Conservation (phyloP, 2,888 invertebrate genomes). For the Orthonevra nobilis region DNA sequence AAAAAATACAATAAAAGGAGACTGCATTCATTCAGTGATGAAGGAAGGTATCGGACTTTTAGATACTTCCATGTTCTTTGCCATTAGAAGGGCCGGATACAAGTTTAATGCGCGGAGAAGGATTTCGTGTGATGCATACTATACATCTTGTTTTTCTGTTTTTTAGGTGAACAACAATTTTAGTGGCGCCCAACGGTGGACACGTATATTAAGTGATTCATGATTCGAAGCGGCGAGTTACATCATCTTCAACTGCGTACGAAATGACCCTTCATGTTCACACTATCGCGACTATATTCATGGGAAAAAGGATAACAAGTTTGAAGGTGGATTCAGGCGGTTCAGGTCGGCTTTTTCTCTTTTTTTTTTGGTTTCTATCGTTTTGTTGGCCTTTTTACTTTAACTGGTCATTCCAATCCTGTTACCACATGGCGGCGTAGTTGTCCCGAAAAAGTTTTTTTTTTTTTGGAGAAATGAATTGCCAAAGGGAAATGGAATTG, state of each 20-base stretch:
- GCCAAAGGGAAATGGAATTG: slow-evolving; percentile 47
- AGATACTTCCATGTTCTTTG: slow-evolving; percentile 36
- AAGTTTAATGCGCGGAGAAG: slow-evolving; percentile 49
- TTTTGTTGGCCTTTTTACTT: too few species aligned
- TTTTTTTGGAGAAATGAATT: slow-evolving; percentile 42
- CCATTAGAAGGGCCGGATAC: slow-evolving; percentile 35
- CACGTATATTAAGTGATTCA: slow-evolving; percentile 66
- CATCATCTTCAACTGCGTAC: slow-evolving; percentile 63
- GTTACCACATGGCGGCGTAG: slow-evolving; percentile 14
- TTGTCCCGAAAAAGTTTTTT: slow-evolving; percentile 31
- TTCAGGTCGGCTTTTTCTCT: too few species aligned
- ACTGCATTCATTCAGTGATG: slow-evolving; percentile 9
- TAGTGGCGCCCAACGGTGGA: slow-evolving; percentile 61
- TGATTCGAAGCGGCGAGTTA: slow-evolving; percentile 60
- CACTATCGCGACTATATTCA: too few species aligned
- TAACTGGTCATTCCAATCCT: slow-evolving; percentile 27
- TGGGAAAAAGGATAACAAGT: slow-evolving; percentile 64
- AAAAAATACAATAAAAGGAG: slow-evolving; percentile 6
- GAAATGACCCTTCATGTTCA: slow-evolving; percentile 35
- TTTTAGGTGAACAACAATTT: slow-evolving; percentile 22
- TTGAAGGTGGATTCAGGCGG: slow-evolving; percentile 44
- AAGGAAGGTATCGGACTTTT: slow-evolving; percentile 44
- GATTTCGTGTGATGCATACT: slow-evolving; percentile 14
- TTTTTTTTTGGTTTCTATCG: background rate
- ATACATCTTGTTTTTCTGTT: background rate